These are phyloP conservation scores for Gymnothorax reevesii DNA, from an alignment of 2,797 vertebrate genomes.

Conservation along the genomic window DNA sequence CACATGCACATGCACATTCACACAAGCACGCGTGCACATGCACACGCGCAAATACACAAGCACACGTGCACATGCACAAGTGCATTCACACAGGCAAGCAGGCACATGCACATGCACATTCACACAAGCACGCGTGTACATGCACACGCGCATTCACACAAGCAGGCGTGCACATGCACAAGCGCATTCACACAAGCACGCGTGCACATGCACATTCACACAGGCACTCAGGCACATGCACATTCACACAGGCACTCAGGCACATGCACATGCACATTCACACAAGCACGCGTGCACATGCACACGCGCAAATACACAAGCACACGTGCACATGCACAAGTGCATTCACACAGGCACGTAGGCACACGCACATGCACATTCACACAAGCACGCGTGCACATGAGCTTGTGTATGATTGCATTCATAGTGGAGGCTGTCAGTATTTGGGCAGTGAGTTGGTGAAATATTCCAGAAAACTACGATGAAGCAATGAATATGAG, in stretches of 20 bases:
- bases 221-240: not conserved
- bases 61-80: constrained; percentile 21
- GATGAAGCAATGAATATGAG: no score
- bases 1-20: no score
- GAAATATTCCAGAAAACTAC: no score
- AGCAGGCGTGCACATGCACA: no score
- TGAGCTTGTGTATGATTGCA: not conserved
- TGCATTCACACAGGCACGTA: not conserved
- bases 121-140: not conserved
- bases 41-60: constrained; percentile 21
- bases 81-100: not conserved
- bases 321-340: not conserved
- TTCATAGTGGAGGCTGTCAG: no score
- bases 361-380: no score
- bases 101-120: not conserved
- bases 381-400: not conserved
- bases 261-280: not conserved
- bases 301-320: not conserved
- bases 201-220: not conserved
- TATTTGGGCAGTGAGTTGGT: no score
- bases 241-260: not conserved
- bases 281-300: not conserved
- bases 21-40: constrained; percentile 14
- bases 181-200: not conserved
- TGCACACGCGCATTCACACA: constrained; percentile 51